A percentile compares a stretch with the other conserved stretches of the same genome.
phyloP scores from a whole-genome alignment of 2,797 vertebrate species.

The Oreortyx pictus region DNA sequence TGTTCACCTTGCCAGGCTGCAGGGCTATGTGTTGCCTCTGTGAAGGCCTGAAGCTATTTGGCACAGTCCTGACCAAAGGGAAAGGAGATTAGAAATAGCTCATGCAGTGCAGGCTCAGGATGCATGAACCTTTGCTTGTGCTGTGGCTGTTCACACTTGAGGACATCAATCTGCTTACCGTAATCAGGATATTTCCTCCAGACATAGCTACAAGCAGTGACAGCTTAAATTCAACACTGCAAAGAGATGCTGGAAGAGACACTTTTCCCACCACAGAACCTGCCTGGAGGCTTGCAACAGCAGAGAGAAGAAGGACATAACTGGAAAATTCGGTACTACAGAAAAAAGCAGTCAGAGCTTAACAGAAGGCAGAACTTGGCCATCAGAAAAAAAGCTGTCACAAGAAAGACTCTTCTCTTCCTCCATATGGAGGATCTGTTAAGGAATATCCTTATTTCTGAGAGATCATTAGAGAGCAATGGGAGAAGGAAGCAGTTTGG shows the following conservation, averaged over 20 bases:
- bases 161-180: background rate
- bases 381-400: background rate
- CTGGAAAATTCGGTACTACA: background rate
- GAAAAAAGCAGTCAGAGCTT: background rate
- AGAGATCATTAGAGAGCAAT: background rate
- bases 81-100: background rate
- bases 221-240: background rate
- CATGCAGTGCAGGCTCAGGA: background rate
- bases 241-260: background rate
- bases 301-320: background rate
- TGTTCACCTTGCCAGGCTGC: background rate
- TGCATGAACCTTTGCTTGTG: background rate
- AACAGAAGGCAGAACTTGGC: background rate
- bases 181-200: background rate
- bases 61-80: background rate
- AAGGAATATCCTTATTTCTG: background rate
- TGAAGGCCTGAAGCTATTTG: background rate
- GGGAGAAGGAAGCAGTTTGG: background rate
- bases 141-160: background rate
- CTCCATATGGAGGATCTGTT: background rate
- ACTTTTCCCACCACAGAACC: background rate
- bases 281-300: background rate
- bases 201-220: background rate
- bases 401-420: background rate
- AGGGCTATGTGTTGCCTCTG: rapidly evolving